Conservation (phyloP, 2,888 invertebrate genomes). For the Psylliodes chrysocephalus region DNA sequence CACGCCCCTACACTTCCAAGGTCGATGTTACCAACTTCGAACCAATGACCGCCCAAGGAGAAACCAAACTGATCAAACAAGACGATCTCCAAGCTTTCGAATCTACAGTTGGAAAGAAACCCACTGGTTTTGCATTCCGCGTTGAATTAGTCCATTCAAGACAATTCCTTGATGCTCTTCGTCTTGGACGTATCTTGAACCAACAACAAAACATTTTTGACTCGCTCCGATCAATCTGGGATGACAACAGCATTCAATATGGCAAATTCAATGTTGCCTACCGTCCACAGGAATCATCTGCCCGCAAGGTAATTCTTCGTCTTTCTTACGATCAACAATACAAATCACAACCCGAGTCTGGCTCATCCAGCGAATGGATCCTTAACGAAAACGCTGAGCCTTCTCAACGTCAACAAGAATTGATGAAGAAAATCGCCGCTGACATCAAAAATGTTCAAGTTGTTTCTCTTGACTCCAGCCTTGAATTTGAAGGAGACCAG, state of each 20-base stretch:
- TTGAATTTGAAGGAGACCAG: conserved; percentile 68
- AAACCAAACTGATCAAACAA: conserved; percentile 64
- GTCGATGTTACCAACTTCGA: conserved; percentile 69
- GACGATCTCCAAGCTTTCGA: conserved; percentile 56
- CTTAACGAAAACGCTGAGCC: conserved; percentile 62
- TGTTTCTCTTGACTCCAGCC: conserved; percentile 67
- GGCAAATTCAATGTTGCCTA: conserved; percentile 66
- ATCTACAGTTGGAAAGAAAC: conserved; percentile 63
- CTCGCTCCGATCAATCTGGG: conserved; percentile 51
- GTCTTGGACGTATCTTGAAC: conserved; percentile 55
- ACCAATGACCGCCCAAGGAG: conserved; percentile 65
- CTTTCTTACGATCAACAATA: conserved; percentile 46
- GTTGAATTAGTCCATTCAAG: conserved; percentile 67
- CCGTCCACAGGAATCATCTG: conserved; percentile 49
- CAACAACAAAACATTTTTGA: conserved; percentile 52
- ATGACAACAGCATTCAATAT: conserved; percentile 65
- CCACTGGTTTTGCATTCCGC: conserved; percentile 68
- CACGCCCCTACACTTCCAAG: conserved; percentile 72
- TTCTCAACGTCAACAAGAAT: conserved; percentile 63
- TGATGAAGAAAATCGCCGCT: conserved; percentile 67
- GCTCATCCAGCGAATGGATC: conserved; percentile 43
- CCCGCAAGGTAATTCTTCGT: conserved; percentile 42
- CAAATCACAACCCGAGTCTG: conserved; percentile 34
- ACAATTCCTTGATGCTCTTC: conserved; percentile 63
- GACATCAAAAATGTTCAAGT: conserved; percentile 69